Evolutionary conservation across 2,888 invertebrate species (phyloP).

Genomic region (Entomobrya multifasciata): DNA sequence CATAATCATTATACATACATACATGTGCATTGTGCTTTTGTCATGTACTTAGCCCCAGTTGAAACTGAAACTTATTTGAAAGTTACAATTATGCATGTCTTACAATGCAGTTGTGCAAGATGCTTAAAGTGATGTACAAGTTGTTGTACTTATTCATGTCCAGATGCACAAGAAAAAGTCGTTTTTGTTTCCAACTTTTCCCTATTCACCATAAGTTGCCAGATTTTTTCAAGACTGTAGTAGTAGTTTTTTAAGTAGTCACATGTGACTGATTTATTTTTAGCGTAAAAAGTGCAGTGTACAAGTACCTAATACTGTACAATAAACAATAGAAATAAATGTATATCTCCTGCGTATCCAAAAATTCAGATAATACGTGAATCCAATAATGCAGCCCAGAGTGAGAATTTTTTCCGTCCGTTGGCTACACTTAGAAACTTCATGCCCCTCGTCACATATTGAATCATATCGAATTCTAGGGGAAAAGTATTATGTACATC

Average conservation of each 20-base stretch:
- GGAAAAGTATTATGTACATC: constrained; percentile 29
- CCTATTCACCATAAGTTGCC: neutral
- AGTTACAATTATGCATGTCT: too few species aligned
- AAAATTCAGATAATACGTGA: neutral
- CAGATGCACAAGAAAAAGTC: neutral
- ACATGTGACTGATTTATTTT: too few species aligned
- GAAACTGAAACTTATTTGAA: too few species aligned
- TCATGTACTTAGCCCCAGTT: too few species aligned
- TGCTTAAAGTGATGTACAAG: neutral
- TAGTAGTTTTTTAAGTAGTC: too few species aligned
- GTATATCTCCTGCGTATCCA: neutral
- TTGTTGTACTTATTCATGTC: too few species aligned
- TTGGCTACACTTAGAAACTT: neutral
- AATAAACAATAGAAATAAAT: neutral
- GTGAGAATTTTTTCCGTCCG: neutral
- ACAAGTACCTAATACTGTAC: too few species aligned
- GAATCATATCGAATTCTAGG: constrained; percentile 45
- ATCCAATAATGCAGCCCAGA: neutral
- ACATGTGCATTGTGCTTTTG: too few species aligned
- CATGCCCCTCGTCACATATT: constrained; percentile 37
- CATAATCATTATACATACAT: too few species aligned
- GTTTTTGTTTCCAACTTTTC: neutral
- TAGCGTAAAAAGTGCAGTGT: too few species aligned
- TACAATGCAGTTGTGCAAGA: neutral
- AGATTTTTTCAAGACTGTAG: constrained; percentile 19